Evolutionary conservation across 1,140 invertebrate genomes (phyloP).

Genomic region (Colletes latitarsis): DNA sequence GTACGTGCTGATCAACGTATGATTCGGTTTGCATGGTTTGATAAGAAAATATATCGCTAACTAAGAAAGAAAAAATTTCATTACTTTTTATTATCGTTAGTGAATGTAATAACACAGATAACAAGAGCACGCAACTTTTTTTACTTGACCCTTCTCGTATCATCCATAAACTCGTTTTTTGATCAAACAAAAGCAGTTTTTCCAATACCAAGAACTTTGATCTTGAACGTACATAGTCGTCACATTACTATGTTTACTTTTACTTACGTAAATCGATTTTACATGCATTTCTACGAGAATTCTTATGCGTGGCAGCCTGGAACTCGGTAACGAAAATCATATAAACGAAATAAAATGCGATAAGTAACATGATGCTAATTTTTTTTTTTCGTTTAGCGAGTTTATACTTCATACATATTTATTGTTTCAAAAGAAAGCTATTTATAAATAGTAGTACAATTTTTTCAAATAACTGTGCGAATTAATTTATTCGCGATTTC

Average conservation of each 20-base stretch:
- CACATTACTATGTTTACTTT: background rate
- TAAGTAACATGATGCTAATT: background rate
- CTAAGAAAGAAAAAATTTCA: background rate
- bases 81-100: background rate
- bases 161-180: background rate
- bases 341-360: background rate
- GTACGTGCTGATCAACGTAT: too few relatives aligned
- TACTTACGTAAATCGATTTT: slow-evolving; percentile 25
- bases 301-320: background rate
- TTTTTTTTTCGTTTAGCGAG: background rate
- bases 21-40: background rate
- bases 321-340: background rate
- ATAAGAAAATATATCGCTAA: background rate
- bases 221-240: background rate
- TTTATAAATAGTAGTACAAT: background rate
- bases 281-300: background rate
- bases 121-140: background rate
- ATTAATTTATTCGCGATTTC: slow-evolving; percentile 31
- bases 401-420: too few relatives aligned
- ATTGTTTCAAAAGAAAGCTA: too few relatives aligned
- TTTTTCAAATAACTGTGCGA: background rate
- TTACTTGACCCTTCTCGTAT: background rate
- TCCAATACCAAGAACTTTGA: background rate
- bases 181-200: background rate
- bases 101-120: background rate